phyloP scores from a whole-genome alignment of 2,113 vertebrate species.

The Microtus richardsoni region DNA sequence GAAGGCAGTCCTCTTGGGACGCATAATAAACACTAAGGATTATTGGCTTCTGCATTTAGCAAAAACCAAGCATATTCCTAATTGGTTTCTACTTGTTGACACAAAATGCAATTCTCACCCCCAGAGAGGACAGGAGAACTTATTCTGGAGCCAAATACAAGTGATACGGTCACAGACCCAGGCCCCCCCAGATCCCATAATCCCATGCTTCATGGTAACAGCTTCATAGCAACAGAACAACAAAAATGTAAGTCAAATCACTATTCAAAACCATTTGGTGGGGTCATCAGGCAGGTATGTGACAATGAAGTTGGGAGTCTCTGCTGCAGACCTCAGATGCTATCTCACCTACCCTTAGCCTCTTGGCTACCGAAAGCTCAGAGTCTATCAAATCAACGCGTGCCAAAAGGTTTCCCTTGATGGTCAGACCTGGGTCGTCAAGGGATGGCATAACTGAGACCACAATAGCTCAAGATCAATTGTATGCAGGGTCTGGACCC shows the following conservation, averaged over 20 bases:
- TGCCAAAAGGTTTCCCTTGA: neutral
- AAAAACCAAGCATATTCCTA: neutral
- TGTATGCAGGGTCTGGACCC: too few species aligned
- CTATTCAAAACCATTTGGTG: neutral
- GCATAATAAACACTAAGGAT: neutral
- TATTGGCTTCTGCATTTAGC: neutral
- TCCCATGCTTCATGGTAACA: neutral
- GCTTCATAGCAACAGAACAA: neutral
- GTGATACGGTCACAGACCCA: neutral
- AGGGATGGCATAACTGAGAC: neutral
- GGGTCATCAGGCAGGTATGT: neutral
- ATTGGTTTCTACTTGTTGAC: neutral
- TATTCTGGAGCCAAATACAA: neutral
- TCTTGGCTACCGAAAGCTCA: neutral
- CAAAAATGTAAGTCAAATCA: neutral
- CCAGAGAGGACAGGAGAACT: neutral
- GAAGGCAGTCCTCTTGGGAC: neutral
- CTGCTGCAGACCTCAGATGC: neutral
- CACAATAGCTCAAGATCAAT: neutral
- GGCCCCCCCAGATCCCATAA: neutral
- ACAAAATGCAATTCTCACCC: neutral
- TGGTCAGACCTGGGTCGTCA: neutral
- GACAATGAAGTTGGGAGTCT: too few species aligned
- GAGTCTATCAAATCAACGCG: neutral
- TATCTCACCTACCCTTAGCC: neutral